A percentile compares a stretch with the other conserved stretches of the same genome.
phyloP scores from a whole-genome alignment of 2,888 invertebrate species.

The Perizoma affinitatum region DNA sequence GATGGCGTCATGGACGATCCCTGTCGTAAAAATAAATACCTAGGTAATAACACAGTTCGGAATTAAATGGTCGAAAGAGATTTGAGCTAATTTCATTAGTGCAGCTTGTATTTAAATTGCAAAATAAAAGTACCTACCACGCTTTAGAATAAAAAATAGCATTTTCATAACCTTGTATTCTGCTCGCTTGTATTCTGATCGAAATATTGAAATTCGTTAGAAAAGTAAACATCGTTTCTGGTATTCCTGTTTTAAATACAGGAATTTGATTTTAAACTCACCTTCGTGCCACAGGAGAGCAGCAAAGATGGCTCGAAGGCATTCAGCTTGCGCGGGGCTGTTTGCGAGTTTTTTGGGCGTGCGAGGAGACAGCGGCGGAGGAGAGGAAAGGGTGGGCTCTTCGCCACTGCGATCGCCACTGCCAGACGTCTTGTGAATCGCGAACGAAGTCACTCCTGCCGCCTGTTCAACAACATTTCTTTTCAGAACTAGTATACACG shows the following conservation, averaged over 20 bases:
- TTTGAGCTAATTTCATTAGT: no score
- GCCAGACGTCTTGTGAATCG: conserved; percentile 19
- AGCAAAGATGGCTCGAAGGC: conserved; percentile 96
- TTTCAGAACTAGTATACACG: no score
- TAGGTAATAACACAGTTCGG: neutral
- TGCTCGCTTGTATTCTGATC: no score
- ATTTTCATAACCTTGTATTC: no score
- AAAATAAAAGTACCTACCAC: no score
- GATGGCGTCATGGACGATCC: conserved; percentile 98
- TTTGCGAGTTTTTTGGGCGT: conserved; percentile 91
- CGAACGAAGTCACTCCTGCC: conserved; percentile 2
- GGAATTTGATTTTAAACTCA: conserved; percentile 38
- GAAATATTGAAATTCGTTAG: no score
- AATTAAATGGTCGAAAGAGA: no score
- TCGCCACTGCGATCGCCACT: conserved; percentile 79
- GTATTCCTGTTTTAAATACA: no score
- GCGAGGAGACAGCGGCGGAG: conserved; percentile 66
- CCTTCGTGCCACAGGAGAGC: conserved; percentile 98
- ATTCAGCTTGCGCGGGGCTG: conserved; percentile 96
- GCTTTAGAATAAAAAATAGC: no score
- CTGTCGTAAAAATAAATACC: conserved; percentile 52
- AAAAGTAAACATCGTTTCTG: no score
- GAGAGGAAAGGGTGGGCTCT: conserved; percentile 73
- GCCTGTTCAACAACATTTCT: conserved; percentile 7
- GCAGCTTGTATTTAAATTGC: no score